Conservation (phyloP, 2,888 invertebrate genomes). For the Thecophora atra region DNA sequence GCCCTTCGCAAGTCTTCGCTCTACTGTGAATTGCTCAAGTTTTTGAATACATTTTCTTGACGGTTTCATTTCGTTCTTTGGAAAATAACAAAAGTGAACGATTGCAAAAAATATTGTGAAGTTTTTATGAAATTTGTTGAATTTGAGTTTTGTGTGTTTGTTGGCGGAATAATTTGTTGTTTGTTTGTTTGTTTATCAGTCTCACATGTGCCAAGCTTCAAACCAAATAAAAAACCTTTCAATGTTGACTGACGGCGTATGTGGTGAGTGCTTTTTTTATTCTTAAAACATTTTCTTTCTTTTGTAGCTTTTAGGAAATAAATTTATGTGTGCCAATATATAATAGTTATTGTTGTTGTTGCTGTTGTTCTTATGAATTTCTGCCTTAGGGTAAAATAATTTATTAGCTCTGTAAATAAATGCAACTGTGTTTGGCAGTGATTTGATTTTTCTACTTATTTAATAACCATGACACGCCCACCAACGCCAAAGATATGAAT, state of each 20-base stretch:
- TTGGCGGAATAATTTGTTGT: not conserved
- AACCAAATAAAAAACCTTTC: constrained; percentile 19
- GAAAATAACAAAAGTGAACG: no score
- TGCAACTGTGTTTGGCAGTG: constrained; percentile 36
- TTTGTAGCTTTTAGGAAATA: constrained; percentile 19
- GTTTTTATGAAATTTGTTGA: not conserved
- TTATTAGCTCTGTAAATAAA: constrained; percentile 25
- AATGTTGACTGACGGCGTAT: constrained; percentile 9
- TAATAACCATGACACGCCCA: constrained; percentile 55
- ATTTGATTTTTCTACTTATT: constrained; percentile 34
- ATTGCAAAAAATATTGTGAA: no score
- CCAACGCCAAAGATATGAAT: constrained; percentile 59
- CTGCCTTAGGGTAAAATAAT: constrained; percentile 14
- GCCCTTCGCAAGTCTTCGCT: no score
- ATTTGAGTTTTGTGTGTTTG: not conserved
- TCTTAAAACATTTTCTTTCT: no score
- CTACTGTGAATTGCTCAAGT: no score
- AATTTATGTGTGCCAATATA: constrained; percentile 31
- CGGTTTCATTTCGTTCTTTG: no score
- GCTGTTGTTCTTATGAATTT: constrained; percentile 1
- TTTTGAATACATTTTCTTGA: no score
- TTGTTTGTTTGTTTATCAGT: not conserved
- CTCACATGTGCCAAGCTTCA: not conserved
- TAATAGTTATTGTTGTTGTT: constrained; percentile 4
- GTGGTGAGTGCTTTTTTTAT: no score